Conservation (phyloP, 1,140 invertebrate species). For the Palaemon carinicauda region DNA sequence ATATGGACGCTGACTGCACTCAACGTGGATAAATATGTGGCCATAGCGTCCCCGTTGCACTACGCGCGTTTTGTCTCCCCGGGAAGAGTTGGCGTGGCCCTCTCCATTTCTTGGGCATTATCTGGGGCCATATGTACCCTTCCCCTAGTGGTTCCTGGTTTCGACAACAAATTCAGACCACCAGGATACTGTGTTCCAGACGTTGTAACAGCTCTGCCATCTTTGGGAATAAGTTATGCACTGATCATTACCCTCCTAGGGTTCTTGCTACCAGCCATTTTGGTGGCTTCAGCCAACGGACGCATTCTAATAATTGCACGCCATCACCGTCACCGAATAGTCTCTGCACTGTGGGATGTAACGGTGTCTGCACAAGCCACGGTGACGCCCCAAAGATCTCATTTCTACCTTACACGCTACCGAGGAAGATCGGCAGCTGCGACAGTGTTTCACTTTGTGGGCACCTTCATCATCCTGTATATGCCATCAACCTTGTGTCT, state of each 20-base stretch:
- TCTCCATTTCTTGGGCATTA: slow-evolving; percentile 59
- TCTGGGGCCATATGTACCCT: slow-evolving; percentile 66
- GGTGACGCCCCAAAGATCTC: slow-evolving; percentile 81
- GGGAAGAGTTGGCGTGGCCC: slow-evolving; percentile 69
- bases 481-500: slow-evolving; percentile 77
- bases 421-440: slow-evolving; percentile 74
- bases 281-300: slow-evolving; percentile 76
- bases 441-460: slow-evolving; percentile 76
- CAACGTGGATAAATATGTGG: slow-evolving; percentile 80
- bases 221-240: slow-evolving; percentile 63
- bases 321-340: slow-evolving; percentile 82
- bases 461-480: slow-evolving; percentile 76
- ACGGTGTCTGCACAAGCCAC: slow-evolving; percentile 83
- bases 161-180: slow-evolving; percentile 67
- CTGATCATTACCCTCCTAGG: slow-evolving; percentile 69
- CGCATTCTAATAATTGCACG: slow-evolving; percentile 78
- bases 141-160: slow-evolving; percentile 63
- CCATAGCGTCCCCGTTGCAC: slow-evolving; percentile 79
- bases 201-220: slow-evolving; percentile 70
- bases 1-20: slow-evolving; percentile 82
- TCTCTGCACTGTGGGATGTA: slow-evolving; percentile 84
- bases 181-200: slow-evolving; percentile 74
- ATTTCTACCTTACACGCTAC: slow-evolving; percentile 71
- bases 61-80: slow-evolving; percentile 76
- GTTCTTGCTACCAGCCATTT: slow-evolving; percentile 71